These are phyloP conservation scores for Daktulosphaira vitifoliae DNA, from an alignment of 1,140 invertebrate species.

Conservation along the genomic window DNA sequence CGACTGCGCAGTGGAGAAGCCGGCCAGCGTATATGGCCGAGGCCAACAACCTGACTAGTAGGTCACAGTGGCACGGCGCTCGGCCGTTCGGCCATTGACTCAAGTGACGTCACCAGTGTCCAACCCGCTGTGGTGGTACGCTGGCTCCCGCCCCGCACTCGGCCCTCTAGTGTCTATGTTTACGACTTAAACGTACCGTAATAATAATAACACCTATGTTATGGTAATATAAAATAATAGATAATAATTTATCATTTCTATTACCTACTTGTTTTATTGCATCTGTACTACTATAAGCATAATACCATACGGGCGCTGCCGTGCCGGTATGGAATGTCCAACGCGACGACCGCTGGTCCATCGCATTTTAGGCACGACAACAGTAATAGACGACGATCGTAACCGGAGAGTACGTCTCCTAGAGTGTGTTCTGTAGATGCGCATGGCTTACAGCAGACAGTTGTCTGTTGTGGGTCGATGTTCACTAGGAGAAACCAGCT, in stretches of 20 bases:
- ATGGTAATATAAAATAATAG: background rate
- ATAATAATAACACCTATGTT: background rate
- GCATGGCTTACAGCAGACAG: no score
- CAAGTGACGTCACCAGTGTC: slow-evolving; percentile 29
- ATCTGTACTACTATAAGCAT: no score
- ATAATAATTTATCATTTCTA: background rate
- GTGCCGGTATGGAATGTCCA: slow-evolving; percentile 1
- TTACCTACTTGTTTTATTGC: background rate
- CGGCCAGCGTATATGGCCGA: background rate
- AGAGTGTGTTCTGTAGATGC: no score
- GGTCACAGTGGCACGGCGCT: slow-evolving; percentile 32
- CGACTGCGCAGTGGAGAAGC: background rate
- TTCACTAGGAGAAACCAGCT: no score
- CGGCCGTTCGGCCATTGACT: slow-evolving; percentile 31
- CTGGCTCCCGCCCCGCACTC: background rate
- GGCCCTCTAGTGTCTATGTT: background rate
- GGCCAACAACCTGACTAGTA: slow-evolving; percentile 34
- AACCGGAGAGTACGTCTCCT: no score
- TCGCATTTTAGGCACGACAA: no score
- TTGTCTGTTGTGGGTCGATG: no score
- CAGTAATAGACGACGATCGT: no score
- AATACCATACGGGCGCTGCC: background rate
- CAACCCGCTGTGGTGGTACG: background rate
- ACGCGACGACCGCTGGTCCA: no score
- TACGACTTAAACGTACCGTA: background rate